A percentile compares a stretch with the other conserved stretches of the same genome.
Conservation (phyloP, 2,797 vertebrate species). For the Thamnophis elegans region DNA sequence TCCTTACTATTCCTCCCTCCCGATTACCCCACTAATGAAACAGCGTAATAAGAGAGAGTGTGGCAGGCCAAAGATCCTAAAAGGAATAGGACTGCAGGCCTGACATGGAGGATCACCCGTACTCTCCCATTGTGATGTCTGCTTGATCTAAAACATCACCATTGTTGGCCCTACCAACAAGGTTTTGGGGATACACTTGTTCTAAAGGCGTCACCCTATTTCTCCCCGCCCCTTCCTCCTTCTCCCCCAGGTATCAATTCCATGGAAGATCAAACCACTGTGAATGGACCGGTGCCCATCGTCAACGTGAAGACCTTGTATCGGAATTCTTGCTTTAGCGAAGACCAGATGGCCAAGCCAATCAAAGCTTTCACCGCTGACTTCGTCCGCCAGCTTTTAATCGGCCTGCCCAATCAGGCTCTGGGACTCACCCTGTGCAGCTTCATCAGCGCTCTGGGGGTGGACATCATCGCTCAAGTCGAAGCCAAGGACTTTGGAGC, state of each 20-base stretch:
- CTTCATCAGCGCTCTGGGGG: conserved; percentile 88
- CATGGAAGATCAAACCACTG: conserved; percentile 81
- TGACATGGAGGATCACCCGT: too few species aligned
- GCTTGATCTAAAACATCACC: not conserved
- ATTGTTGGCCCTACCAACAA: not conserved
- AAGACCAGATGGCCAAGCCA: conserved; percentile 96
- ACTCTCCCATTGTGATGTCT: not conserved
- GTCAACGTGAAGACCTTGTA: conserved; percentile 85
- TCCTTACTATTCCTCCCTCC: too few species aligned
- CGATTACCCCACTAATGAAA: too few species aligned
- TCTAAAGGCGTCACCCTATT: not conserved
- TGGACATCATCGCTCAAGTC: conserved; percentile 91
- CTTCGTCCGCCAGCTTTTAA: conserved; percentile 93
- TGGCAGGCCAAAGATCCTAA: too few species aligned
- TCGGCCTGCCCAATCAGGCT: conserved; percentile 93
- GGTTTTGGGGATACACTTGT: not conserved
- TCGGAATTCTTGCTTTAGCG: conserved; percentile 84
- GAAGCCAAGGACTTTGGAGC: conserved; percentile 97
- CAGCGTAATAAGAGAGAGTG: too few species aligned
- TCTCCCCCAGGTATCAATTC: conserved; percentile 53
- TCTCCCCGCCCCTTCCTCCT: not conserved
- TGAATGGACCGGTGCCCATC: conserved; percentile 88
- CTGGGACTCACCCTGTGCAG: conserved; percentile 92
- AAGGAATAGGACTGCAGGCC: too few species aligned
- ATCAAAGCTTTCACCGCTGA: conserved; percentile 97